Conservation (phyloP, 1,140 invertebrate species). For the Pseudachorutes palmiensis region DNA sequence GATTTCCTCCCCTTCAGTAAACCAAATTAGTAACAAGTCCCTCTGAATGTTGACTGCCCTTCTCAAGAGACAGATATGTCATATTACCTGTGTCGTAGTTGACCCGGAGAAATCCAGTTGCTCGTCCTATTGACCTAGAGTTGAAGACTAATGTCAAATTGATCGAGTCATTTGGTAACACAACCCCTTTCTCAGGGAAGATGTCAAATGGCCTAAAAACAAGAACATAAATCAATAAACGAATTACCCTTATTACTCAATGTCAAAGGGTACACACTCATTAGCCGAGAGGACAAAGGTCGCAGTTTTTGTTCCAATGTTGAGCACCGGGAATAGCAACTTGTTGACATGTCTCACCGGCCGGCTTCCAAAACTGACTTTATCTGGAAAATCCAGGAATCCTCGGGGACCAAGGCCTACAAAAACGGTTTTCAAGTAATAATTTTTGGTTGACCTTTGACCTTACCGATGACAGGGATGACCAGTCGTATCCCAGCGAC, state of each 20-base stretch:
- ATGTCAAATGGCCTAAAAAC: constrained; percentile 41
- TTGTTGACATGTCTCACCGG: constrained; percentile 43
- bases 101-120: constrained; percentile 40
- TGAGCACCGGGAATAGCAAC: constrained; percentile 43
- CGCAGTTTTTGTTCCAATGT: constrained; percentile 42
- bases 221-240: constrained; percentile 1
- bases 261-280: constrained; percentile 17
- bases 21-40: constrained; percentile 13
- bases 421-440: neutral
- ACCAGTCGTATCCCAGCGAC: constrained; percentile 17
- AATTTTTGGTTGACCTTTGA: neutral
- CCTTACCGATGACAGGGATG: constrained; percentile 26
- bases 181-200: constrained; percentile 41
- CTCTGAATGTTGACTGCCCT: constrained; percentile 1
- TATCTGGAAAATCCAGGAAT: constrained; percentile 47
- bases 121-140: constrained; percentile 36
- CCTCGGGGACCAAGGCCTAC: constrained; percentile 45
- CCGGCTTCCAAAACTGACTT: constrained; percentile 42
- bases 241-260: neutral
- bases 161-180: constrained; percentile 40
- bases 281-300: constrained; percentile 41
- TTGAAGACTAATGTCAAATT: constrained; percentile 38
- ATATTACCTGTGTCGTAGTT: constrained; percentile 45
- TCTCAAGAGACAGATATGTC: neutral
- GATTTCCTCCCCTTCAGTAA: constrained; percentile 41